These are phyloP conservation scores for Leptodactylus fuscus DNA, from an alignment of 2,113 vertebrate genomes.

Conservation along the genomic window DNA sequence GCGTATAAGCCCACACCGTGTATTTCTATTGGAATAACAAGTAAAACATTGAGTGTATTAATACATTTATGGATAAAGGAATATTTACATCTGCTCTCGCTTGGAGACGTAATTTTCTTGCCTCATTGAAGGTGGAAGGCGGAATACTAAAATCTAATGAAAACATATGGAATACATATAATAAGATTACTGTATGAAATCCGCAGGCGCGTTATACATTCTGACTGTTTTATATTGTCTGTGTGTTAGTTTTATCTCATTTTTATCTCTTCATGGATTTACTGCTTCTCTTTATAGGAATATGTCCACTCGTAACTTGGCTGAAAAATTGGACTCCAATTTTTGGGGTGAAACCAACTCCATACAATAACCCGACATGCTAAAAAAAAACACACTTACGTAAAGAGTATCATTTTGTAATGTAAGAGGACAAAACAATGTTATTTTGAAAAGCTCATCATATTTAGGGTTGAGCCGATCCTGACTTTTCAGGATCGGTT, in stretches of 20 bases:
- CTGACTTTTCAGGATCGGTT: too few relatives aligned
- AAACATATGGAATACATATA: conserved; percentile 40
- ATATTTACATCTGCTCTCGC: conserved; percentile 53
- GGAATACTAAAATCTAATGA: conserved; percentile 31
- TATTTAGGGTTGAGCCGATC: too few relatives aligned
- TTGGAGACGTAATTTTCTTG: conserved; percentile 24
- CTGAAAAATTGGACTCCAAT: too few relatives aligned
- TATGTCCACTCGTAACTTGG: too few relatives aligned
- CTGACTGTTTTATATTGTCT: neutral
- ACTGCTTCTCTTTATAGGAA: neutral
- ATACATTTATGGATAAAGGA: conserved; percentile 38
- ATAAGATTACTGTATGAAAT: conserved; percentile 6
- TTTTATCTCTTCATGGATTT: neutral
- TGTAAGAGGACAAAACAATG: too few relatives aligned
- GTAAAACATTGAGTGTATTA: conserved; percentile 50
- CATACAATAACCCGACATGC: too few relatives aligned
- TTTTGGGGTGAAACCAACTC: too few relatives aligned
- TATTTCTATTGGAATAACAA: conserved; percentile 45
- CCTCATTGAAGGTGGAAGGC: conserved; percentile 5
- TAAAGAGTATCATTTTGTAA: too few relatives aligned
- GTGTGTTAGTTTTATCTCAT: neutral
- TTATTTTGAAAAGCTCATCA: too few relatives aligned
- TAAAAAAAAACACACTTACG: too few relatives aligned
- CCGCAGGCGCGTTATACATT: neutral
- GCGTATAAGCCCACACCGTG: conserved; percentile 39